Base-by-base conservation (phyloP, 2,113 vertebrate genomes). In the Coregonus clupeaformis region DNA sequence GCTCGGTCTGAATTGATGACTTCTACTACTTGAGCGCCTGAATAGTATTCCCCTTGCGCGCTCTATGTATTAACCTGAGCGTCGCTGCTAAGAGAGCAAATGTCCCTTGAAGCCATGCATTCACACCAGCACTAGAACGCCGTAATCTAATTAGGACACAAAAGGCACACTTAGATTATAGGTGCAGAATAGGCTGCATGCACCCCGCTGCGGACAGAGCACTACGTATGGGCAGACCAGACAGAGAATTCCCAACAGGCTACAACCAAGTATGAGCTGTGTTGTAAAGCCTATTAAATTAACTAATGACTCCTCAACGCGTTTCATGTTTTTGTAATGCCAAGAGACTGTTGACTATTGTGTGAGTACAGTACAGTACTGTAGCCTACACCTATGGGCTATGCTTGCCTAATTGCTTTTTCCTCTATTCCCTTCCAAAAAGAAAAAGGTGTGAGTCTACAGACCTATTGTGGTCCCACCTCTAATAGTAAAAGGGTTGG, bases 41-140 rank as follows among this genome's bases (percentile, higher is more conserved):
- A 18, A 52, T 3, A 4, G 9, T 24, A 59, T 65, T 42, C 55
- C 14, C 5, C 64, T 64, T 55, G 68, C 36, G 68, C 71, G 67
- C 63, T 47, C 66, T 42, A 64, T 13, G 27, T 59, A 29, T 18
- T 18, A 32, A 72, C 29, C 64, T 60, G 14, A 52, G 71, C 29
- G 49, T 68, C 69, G 57, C 68, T 79, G 72, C 76, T 67, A 57
- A 69, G 16, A 77, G 49, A 65, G 68, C 67, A 63, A 79, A 70
- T 62, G 65, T 73, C 59, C 60, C 36, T 75, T 16, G 22, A 16
- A 9, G 12, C 30, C 18, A 20, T 12, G 64, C 29, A 32, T 9
- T 66, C 29, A 66, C 27, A 66, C 29, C 27, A 20, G 27, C 7
- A 64, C 25, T 16, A 20, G 27, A 20, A 65, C 63, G 25, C 11